Conservation (phyloP, 1,140 invertebrate species). For the Calephelis nemesis region DNA sequence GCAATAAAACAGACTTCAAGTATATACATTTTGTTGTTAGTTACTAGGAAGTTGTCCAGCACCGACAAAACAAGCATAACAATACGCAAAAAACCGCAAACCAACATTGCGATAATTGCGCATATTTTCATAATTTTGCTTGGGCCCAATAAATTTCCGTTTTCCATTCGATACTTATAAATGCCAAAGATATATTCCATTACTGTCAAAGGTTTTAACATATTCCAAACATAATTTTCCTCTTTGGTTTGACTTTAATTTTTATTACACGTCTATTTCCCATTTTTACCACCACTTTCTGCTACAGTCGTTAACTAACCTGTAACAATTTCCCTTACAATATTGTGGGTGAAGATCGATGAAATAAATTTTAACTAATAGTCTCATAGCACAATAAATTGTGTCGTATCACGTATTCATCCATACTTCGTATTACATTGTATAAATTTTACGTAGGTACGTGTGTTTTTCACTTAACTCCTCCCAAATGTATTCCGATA, state of each 20-base stretch:
- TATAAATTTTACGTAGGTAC: too few species aligned
- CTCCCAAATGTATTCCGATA: too few species aligned
- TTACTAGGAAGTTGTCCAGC: too few species aligned
- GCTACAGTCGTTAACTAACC: not conserved
- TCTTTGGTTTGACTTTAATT: not conserved
- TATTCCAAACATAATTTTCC: not conserved
- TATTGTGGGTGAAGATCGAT: too few species aligned
- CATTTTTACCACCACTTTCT: not conserved
- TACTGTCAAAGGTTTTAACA: not conserved
- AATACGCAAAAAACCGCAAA: not conserved
- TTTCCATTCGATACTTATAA: not conserved
- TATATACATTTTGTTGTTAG: not conserved
- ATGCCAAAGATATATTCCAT: not conserved
- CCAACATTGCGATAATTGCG: not conserved
- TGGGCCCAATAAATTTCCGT: not conserved
- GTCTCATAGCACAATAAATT: too few species aligned
- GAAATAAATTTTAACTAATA: too few species aligned
- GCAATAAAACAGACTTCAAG: not conserved
- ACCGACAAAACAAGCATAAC: not conserved
- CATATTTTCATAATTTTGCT: not conserved
- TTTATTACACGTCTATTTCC: not conserved
- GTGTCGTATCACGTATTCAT: too few species aligned
- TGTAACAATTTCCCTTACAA: too few species aligned
- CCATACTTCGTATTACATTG: too few species aligned
- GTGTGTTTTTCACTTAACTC: too few species aligned